Evolutionary conservation across 37 sponge, comb jelly and placozoan species (phyloP).

Genomic region (Bolinopsis microptera): DNA sequence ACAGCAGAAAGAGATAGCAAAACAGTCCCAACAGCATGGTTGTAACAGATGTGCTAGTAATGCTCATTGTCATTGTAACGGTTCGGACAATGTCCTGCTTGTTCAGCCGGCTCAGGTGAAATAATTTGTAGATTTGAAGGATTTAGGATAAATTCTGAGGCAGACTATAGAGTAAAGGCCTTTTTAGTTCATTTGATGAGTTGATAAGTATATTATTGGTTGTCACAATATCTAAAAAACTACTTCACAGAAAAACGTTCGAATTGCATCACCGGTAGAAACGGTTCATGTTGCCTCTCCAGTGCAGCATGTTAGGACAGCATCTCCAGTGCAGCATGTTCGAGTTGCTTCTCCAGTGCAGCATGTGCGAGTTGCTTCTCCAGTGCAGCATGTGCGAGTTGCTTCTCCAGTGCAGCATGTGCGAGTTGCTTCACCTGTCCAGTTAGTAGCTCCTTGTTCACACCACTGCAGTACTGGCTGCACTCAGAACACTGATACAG

Average conservation of each 20-base stretch:
- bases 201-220: no score
- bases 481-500: neutral
- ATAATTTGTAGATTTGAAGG: no score
- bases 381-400: neutral
- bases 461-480: neutral
- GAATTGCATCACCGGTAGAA: neutral
- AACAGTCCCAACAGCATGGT: neutral
- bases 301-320: neutral
- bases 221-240: no score
- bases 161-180: no score
- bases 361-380: neutral
- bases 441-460: neutral
- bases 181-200: no score
- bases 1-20: neutral
- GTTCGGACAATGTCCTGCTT: neutral
- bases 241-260: no score
- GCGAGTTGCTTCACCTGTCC: neutral
- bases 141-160: no score
- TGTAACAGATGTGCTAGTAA: neutral
- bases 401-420: neutral
- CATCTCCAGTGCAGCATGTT: neutral
- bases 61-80: neutral
- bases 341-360: neutral
- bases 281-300: neutral
- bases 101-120: neutral